Base-by-base conservation (phyloP, 2,797 vertebrate genomes). In the Poecilia gillii region DNA sequence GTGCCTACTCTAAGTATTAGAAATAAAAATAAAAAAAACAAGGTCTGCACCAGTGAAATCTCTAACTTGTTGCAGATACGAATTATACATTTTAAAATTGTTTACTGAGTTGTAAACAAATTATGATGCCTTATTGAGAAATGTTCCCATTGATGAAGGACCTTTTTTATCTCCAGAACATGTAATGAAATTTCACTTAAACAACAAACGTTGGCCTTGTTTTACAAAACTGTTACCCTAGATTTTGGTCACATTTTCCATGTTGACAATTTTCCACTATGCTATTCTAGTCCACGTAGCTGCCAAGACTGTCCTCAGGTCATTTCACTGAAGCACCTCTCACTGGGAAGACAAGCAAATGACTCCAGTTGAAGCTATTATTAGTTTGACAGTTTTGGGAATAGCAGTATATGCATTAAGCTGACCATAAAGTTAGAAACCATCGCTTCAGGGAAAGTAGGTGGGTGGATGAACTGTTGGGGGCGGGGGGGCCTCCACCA, bases 371-470 rank as follows among this genome's bases (percentile, higher is more conserved):
- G 71, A 51, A 53, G 13, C 31, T 23, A 23, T 62, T 55, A 39
- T 76, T 74, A 72, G 55, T 53, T 25, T 25, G 31, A 33, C 31
- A 64, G 28, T 45, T 85, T 80, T 23, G 64, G 13, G 62, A 77
- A 76, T 49, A 28, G 25, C 62, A 51, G 41, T 70, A 23, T 68
- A 46, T 83, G 79, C 75, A 31, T 36, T 46, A 59, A 31, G 20
- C 49, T 31, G 68, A 46, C 55, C 47, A 25, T 76, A 16, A 53
- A 64, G 73, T 74, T 62, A 33, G 39, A 80, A 62, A 46, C 2
- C 74, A 51, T 39, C 79, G 79, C 43, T 49, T 70, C 55, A 4
- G 45, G 77, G 66, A 59, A 70, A 70, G 7, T n/a, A 20, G 6
- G 41, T 59, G 57, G 28, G n/a, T 59, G 28, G 28, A 59, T 59